Percentiles rank a stretch among this genome's conserved stretches.
These are phyloP conservation scores for Incurvaria masculella DNA, from an alignment of 2,888 invertebrate species.

Conservation along the genomic window DNA sequence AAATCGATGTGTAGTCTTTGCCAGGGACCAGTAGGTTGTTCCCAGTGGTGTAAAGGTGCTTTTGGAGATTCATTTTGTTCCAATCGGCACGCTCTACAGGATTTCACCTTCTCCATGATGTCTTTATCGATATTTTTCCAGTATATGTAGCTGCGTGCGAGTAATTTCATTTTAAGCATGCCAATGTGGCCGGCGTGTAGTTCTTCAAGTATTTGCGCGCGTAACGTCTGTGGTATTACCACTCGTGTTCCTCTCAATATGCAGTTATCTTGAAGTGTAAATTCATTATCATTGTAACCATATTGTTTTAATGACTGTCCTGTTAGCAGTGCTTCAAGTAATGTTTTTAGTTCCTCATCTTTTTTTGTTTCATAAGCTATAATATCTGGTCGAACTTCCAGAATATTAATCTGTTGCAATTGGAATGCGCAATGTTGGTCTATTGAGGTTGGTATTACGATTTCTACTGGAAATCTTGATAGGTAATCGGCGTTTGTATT, in stretches of 20 bases:
- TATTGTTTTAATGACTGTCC: too few species aligned
- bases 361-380: too few species aligned
- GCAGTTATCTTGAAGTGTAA: constrained; percentile 11
- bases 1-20: constrained; percentile 21
- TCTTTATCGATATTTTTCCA: constrained; percentile 16
- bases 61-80: neutral
- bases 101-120: constrained; percentile 6
- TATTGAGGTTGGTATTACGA: too few species aligned
- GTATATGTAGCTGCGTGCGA: constrained; percentile 6
- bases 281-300: constrained; percentile 7
- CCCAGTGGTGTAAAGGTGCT: constrained; percentile 9
- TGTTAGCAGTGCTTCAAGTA: too few species aligned
- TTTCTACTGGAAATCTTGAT: too few species aligned
- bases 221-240: neutral
- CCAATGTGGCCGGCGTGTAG: constrained; percentile 13
- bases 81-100: constrained; percentile 3
- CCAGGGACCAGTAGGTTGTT: constrained; percentile 10
- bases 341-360: too few species aligned
- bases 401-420: too few species aligned
- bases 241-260: constrained; percentile 6
- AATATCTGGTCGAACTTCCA: too few species aligned
- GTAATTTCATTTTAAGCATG: constrained; percentile 18
- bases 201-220: neutral
- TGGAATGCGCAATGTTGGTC: too few species aligned
- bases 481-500: too few species aligned